Evolutionary conservation across 2,113 vertebrate species (phyloP).

Genomic region (Pterophyllum scalare): DNA sequence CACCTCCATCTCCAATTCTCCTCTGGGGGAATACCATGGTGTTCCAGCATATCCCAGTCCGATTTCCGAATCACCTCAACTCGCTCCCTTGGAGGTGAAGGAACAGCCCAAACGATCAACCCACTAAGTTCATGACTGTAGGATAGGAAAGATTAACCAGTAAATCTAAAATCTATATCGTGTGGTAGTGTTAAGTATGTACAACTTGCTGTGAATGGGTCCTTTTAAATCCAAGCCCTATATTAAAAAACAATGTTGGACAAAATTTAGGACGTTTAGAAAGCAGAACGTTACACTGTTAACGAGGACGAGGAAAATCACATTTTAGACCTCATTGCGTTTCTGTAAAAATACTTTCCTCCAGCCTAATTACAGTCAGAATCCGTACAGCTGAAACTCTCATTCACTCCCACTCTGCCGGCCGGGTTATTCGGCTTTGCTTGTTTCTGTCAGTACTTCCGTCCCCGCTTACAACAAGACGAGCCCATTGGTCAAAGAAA

Average conservation of each 20-base stretch:
- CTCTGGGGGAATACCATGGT: too few species aligned
- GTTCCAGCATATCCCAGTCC: too few species aligned
- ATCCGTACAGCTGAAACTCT: background rate
- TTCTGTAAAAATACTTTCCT: slow-evolving; percentile 9
- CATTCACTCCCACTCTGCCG: slow-evolving; percentile 6
- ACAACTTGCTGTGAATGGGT: background rate
- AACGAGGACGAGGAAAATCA: background rate
- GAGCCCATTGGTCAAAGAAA: slow-evolving; percentile 43
- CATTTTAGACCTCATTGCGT: background rate
- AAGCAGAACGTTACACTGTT: background rate
- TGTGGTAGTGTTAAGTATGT: background rate
- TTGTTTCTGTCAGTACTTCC: slow-evolving; percentile 30
- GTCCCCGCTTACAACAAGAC: background rate
- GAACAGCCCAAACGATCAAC: too few species aligned
- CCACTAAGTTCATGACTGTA: background rate
- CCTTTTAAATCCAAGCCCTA: background rate
- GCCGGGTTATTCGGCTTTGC: background rate
- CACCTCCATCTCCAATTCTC: background rate
- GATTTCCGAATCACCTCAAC: too few species aligned
- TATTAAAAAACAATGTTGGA: background rate
- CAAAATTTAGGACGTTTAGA: background rate
- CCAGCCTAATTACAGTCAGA: slow-evolving; percentile 2
- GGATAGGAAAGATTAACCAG: background rate
- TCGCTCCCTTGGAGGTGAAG: too few species aligned
- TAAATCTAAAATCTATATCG: background rate